Base-by-base conservation (phyloP, 2,797 vertebrate genomes). In the Phoeniculus purpureus region DNA sequence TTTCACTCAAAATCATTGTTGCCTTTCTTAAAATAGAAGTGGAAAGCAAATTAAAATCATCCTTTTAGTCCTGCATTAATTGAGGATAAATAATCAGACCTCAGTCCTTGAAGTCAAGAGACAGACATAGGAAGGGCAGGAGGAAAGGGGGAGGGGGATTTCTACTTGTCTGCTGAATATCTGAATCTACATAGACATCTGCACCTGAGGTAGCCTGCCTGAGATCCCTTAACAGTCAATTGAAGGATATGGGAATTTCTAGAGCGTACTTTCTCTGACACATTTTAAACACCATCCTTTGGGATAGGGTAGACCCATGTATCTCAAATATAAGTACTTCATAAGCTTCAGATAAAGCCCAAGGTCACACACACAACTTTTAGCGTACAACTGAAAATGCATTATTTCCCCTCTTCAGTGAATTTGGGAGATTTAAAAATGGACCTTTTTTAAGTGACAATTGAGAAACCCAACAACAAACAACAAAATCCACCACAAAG, bases 1-100 rank as follows among this genome's bases (percentile, higher is more conserved):
- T 70, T 92, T 82, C 68, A 54, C 59, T 52, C 73, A 73, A 65
- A 90, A 86, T 4, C 3, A 34, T 31, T 77, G 58, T 77, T 90
- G 89, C 10, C 34, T 70, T 75, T 87, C 67, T 85, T 71, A 68
- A 86, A 87, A 86, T 48, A 70, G 43, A 89, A 81, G 26, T 54
- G 37, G 21, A 76, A 90, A 93, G 72, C 32, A 88, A 86, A 86
- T 10, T 1, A 92, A 85, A 90, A 55, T 32, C 10, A 45, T 59
- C 15, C 37, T 88, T 80, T 88, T 17, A 23, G 80, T 85, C 34
- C 15, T 75, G 37, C 20, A 55, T 76, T 93, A 92, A 92, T 11
- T 81, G 58, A 92, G 47, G 17, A 71, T 37, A 75, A 92, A 83
- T 64, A 32, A 74, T 76, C 67, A 79, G n/a, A 79, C 23, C n/a